A percentile compares a stretch with the other conserved stretches of the same genome.
phyloP scores from a whole-genome alignment of 2,888 invertebrate genomes.

The Corythucha ciliata region DNA sequence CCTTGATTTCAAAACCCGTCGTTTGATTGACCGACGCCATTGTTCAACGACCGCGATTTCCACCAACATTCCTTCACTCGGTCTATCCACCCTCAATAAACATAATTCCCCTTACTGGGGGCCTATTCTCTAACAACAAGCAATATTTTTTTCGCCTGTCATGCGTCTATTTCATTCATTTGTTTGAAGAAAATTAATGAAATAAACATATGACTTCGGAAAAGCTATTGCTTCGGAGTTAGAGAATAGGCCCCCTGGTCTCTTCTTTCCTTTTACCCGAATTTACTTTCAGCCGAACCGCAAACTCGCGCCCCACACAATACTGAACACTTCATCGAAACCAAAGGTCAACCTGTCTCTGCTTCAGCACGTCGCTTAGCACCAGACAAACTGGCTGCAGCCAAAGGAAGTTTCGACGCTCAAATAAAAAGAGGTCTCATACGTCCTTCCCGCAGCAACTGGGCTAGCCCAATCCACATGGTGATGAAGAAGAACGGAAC shows the following conservation, averaged over 20 bases:
- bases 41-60: too few species aligned
- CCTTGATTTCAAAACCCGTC: slow-evolving; percentile 8
- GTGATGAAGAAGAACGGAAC: slow-evolving; percentile 22
- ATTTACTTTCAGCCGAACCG: not conserved
- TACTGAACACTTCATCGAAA: not conserved
- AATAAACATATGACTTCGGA: too few species aligned
- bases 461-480: slow-evolving; percentile 41
- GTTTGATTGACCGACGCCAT: not conserved
- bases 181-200: too few species aligned
- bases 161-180: too few species aligned
- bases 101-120: slow-evolving; percentile 9
- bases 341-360: not conserved
- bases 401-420: slow-evolving; percentile 37
- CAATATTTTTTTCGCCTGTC: too few species aligned
- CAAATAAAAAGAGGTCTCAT: slow-evolving; percentile 41
- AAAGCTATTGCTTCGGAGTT: too few species aligned
- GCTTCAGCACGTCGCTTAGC: slow-evolving; percentile 7
- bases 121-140: too few species aligned
- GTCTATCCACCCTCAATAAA: slow-evolving; percentile 1
- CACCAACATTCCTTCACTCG: not conserved
- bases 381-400: slow-evolving; percentile 38
- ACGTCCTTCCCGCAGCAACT: slow-evolving; percentile 41
- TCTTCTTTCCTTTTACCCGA: not conserved
- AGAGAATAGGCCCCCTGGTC: too few species aligned
- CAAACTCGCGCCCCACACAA: not conserved